Percentiles rank a stretch among this genome's conserved stretches.
Evolutionary conservation across 1,140 invertebrate species (phyloP).

Genomic region (Paraescarpia echinospica): DNA sequence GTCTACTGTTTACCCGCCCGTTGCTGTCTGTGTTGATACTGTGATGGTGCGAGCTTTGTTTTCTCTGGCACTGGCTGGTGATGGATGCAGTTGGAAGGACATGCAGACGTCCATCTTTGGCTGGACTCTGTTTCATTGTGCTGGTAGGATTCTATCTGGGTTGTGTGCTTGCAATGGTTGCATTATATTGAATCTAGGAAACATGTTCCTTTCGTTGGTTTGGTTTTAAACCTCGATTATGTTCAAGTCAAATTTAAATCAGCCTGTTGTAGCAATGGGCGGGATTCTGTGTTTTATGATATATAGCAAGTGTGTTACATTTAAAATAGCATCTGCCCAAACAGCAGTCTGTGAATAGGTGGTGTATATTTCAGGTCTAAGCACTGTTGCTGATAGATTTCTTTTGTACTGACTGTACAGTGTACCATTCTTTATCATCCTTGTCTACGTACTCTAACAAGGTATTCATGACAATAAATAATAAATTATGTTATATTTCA

Average conservation of each 20-base stretch:
- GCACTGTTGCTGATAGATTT: too few relatives aligned
- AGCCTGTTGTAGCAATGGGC: too few relatives aligned
- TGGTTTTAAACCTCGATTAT: not conserved
- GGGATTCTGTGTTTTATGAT: too few relatives aligned
- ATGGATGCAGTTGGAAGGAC: not conserved
- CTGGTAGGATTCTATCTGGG: not conserved
- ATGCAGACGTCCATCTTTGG: not conserved
- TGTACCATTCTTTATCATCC: too few relatives aligned
- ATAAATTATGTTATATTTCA: too few relatives aligned
- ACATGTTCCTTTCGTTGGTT: not conserved
- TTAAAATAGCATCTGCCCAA: too few relatives aligned
- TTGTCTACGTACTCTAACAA: too few relatives aligned
- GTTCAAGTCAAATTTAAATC: not conserved
- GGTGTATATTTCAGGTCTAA: too few relatives aligned
- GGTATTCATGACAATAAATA: too few relatives aligned
- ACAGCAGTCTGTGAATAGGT: too few relatives aligned
- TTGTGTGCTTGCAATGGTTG: not conserved
- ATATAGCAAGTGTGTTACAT: too few relatives aligned
- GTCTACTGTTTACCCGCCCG: not conserved
- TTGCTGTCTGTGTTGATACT: not conserved
- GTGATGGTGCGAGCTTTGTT: not conserved
- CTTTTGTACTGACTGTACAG: too few relatives aligned
- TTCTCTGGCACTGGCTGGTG: not conserved
- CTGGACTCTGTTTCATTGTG: not conserved
- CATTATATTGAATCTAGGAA: not conserved